Evolutionary conservation across 2,797 vertebrate species (phyloP), one percentile per base, ranked within the genome.

Genomic region (Eospalax fontanierii): DNA sequence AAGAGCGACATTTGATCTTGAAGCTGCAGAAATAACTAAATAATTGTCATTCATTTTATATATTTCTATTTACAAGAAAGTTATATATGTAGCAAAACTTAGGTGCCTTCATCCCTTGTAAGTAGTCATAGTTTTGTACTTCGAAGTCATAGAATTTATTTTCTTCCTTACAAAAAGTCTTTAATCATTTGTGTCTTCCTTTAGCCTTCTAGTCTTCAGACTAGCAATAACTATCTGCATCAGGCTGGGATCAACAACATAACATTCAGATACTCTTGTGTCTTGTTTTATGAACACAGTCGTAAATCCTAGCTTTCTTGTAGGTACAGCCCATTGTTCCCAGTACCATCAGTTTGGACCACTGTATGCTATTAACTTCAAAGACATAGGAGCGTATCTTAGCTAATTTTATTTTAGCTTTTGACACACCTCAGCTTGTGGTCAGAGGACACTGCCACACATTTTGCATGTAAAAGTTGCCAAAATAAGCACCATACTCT

Each of bases 401-500:
- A 88, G 18, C 40, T 61, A 88, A 90, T 75, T 75, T 73, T 92
- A 57, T 68, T 66, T 83, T 85, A 79, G 46, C 59, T 54, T 78
- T 95, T 82, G 46, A 90, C 90, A 82, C 28, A 73, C 26, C 19
- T 12, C 40, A 86, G 33, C 19, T 71, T 81, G 38, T 79, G 33
- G 71, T 75, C 33, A 91, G 38, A 76, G 81, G 93, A 70, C 6
- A 38, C 22, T 40, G n/a, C 63, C 61, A 74, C 8, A 61, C 46
- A 15, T 85, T 97, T 95, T 50, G 33, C 28, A 83, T n/a, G 6
- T 33, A 4, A 54, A 9, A 71, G 43, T 94, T 91, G 8, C 21
- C 71, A 83, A 89, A 93, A 80, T 26, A 89, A 75, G 22, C 38
- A 65, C 30, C 57, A 80, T 66, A 8, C 5, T 87, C 12, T 87